Base-by-base conservation (phyloP, 2,113 vertebrate species). In the Prunella fulvescens region DNA sequence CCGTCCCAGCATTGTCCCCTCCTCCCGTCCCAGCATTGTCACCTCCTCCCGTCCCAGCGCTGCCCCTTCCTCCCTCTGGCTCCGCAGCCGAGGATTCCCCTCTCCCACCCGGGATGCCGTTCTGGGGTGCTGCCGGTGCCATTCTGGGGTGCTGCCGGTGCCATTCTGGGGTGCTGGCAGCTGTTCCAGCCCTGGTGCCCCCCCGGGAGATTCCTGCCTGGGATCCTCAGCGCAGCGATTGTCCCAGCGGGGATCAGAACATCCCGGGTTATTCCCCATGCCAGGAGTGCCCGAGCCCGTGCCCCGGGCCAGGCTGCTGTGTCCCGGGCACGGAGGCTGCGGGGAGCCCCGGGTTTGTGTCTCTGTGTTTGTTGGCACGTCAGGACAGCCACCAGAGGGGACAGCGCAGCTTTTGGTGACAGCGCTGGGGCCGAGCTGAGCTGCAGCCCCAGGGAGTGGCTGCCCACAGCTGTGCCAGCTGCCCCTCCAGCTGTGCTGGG, bases 21-120 rank as follows among this genome's bases (percentile, higher is more conserved):
- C 45, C 45, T 42, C 40, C 13, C 12, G 6, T 6, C 13, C 37
- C 44, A 29, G 60, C 26, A 11, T 3, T 47, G 42, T 5, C 31
- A 13, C 25, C 47, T 56, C 20, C 25, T 54, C 10, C 48, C 2
- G 1, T 31, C 29, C 44, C 23, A 28, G 14, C 65, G 0, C 2
- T 29, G 25, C 1, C 81, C 9, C 47, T 48, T n/a, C 54, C 64
- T 51, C 50, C 37, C 37, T 37, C 37, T 37, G 37, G 37, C 37
- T 37, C 37, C 37, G 37, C 37, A 37, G 37, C 37, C 37, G 37
- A 37, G 37, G 37, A 37, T 37, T 37, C 37, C 37, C 37, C 37
- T 37, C 37, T 7, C 37, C 37, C 37, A 37, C 37, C 37, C 37
- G 37, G 37, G 37, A 37, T 37, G 37, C 37, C 37, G 9, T 37